Evolutionary conservation across 92 coral and sea anemone genomes (phyloP).

Genomic region (Porites evermanni): DNA sequence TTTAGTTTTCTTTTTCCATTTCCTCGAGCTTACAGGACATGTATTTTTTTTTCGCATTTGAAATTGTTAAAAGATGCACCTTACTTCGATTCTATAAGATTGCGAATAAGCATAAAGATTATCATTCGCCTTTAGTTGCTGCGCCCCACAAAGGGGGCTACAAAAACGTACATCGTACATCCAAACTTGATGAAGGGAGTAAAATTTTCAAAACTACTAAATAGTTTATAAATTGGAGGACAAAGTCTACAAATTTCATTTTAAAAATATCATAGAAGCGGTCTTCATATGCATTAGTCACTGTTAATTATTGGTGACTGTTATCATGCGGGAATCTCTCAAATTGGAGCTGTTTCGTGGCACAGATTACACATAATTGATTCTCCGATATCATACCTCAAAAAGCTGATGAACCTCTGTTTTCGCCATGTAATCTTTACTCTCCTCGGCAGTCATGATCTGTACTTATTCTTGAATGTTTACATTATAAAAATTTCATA

Average conservation of each 20-base stretch:
- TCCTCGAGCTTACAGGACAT: background rate
- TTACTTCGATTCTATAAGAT: too few relatives aligned
- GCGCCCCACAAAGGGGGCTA: too few relatives aligned
- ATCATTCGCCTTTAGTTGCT: too few relatives aligned
- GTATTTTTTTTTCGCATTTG: background rate
- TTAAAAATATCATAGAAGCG: background rate
- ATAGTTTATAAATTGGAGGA: background rate
- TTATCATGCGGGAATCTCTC: background rate
- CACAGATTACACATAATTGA: background rate
- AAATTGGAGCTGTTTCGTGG: background rate
- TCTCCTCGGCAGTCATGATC: conserved; percentile 92
- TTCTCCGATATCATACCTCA: conserved; percentile 67
- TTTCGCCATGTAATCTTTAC: conserved; percentile 94
- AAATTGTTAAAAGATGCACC: background rate
- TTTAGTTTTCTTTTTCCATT: background rate
- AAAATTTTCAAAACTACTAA: background rate
- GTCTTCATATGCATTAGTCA: background rate
- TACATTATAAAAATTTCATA: background rate
- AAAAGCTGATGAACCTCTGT: conserved; percentile 95
- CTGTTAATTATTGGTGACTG: background rate
- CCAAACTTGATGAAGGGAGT: background rate
- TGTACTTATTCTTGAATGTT: background rate
- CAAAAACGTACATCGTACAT: background rate
- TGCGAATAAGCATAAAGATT: too few relatives aligned
- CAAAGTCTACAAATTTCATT: background rate